Conservation (phyloP, 2,113 vertebrate species). For the Polyodon spathula region DNA sequence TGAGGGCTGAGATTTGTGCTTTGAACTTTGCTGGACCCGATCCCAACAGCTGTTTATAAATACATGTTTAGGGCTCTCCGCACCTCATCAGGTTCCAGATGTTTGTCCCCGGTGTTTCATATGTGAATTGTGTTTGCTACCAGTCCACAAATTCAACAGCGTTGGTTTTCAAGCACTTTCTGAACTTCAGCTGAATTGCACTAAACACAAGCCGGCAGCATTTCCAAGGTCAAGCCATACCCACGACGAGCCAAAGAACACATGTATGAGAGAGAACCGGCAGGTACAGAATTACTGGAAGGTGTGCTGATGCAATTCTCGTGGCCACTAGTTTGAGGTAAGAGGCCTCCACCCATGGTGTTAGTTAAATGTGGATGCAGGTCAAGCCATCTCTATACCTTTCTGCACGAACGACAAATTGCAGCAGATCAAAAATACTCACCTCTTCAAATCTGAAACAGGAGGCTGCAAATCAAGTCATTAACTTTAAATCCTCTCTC, state of each 20-base stretch:
- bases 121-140: no score
- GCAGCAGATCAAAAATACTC: no score
- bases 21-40: conserved; percentile 17
- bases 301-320: no score
- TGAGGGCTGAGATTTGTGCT: conserved; percentile 8
- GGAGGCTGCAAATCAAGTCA: no score
- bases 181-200: no score
- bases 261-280: no score
- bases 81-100: conserved; percentile 27
- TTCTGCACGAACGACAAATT: not conserved
- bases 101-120: conserved; percentile 18
- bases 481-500: not conserved
- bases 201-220: no score
- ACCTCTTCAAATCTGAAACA: not conserved
- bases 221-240: no score
- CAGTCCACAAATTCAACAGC: not conserved
- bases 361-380: not conserved
- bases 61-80: conserved; percentile 26
- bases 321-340: no score
- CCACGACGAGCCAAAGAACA: no score
- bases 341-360: not conserved
- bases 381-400: not conserved
- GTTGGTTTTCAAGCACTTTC: not conserved
- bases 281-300: no score
- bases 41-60: conserved; percentile 28